Base-by-base conservation (phyloP, 2,888 invertebrate genomes). In the Stenchaetothrips biformis region DNA sequence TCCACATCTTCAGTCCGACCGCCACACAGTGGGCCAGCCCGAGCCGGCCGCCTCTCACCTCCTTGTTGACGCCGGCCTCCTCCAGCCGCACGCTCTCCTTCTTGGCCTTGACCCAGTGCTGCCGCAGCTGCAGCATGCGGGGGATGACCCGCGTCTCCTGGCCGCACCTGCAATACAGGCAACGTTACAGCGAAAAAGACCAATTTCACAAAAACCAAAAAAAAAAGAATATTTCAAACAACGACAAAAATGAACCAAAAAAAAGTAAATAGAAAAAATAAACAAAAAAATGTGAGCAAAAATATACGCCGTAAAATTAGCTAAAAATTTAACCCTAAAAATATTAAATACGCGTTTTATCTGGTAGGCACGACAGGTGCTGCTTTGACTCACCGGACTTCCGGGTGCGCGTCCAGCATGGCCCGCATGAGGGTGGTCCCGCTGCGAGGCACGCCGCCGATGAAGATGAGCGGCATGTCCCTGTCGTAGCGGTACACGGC, bases 111-210 rank as follows among this genome's bases (percentile, higher is more conserved):
- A 95, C 90, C 99, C 98, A 99, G 87, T 98, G 97, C 85, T 94
- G 93, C 83, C 97, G 92, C 90, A 99, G 93, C 88, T 97, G 97
- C 83, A 99, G 91, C 85, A 99, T 93, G 84, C 99, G 91, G 80
- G 98, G 99, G 87, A 99, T 97, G 80, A 99, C 97, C 83, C 98
- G 91, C 82, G 97, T 96, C 89, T 99, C 99, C 88, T 98, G 98
- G 25, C 98, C 98, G 88, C 98, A 98, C 87, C 93, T 92, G 86
- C 18, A 88, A 88, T 77, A 81, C 82, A 82, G 81, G 83, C 83
- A 83, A 62, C 11, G 25, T 18, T 27, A 6, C 79, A 59, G 25
- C n/a, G n/a, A n/a, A n/a, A n/a, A n/a, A n/a, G n/a, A n/a, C n/a
- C n/a, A n/a, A n/a, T n/a, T 25, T 13, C 6, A 79, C 6, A 27